phyloP scores from a whole-genome alignment of 2,113 vertebrate genomes.

The Psettodes erumei region DNA sequence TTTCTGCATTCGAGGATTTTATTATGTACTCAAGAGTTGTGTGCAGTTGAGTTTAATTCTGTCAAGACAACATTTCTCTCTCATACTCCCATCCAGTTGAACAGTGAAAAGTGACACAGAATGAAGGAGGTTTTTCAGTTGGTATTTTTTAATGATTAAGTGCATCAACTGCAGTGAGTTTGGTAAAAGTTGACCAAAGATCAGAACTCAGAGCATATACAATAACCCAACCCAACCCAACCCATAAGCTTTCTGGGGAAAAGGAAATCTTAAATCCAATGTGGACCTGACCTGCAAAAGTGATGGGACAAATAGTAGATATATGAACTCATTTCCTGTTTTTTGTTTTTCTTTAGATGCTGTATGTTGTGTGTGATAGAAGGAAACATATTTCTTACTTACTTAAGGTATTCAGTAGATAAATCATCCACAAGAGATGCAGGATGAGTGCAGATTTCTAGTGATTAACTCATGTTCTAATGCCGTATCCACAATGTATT shows the following conservation, averaged over 20 bases:
- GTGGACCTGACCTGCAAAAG: neutral
- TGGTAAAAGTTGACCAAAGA: neutral
- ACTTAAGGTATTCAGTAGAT: neutral
- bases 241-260: neutral
- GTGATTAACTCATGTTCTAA: neutral
- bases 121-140: neutral
- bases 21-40: neutral
- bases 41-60: neutral
- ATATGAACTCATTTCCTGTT: neutral
- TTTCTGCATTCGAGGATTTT: neutral
- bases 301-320: neutral
- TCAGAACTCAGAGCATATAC: too few species aligned
- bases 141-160: neutral
- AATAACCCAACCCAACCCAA: too few species aligned
- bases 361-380: neutral
- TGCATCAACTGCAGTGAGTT: neutral
- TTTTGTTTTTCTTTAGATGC: neutral
- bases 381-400: too few species aligned
- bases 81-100: neutral
- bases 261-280: neutral
- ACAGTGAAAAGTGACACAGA: neutral
- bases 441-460: neutral
- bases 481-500: conserved; percentile 12
- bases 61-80: neutral
- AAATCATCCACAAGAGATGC: neutral